Base-by-base conservation (phyloP, 2,113 vertebrate species). In the Gnathonemus echidnorhynchus region DNA sequence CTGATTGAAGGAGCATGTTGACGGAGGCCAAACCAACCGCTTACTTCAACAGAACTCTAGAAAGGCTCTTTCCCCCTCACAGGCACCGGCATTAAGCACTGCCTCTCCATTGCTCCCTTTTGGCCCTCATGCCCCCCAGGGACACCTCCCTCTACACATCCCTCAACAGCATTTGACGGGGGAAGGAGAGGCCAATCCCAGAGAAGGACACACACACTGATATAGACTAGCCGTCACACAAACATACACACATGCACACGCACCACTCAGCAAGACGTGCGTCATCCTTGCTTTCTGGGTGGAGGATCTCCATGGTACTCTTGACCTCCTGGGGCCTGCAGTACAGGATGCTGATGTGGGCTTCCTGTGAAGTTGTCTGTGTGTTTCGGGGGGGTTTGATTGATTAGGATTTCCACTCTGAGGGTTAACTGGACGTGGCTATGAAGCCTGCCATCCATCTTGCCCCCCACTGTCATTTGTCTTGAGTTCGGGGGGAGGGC, bases 321-420 rank as follows among this genome's bases (percentile, higher is more conserved):
- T 35, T 56, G 6, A 74, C 52, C 83, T 92, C 89, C 89, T 85
- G 87, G n/a, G 90, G 91, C 93, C 92, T 92, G 90, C 86, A 92
- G 94, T 91, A 92, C 21, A 90, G 74, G 87, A 56, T 52, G 53
- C 70, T 90, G 88, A 88, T 93, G n/a, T 87, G 27, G 17, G 24
- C 50, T 84, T 84, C 42, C 80, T 48, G 15, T 87, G 48, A 87
- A 52, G 86, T 11, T 87, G 45, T 87, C 10, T 87, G 50, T 53
- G n/a, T 31, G 42, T 83, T 48, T 6, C n/a, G n/a, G 6, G 48
- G n/a, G 86, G 21, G 49, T 19, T 50, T 87, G 86, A 87, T 87
- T 87, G 86, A 87, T 87, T 87, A 87, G 86, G 48, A 19, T 27
- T 53, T 48, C 49, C 86, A 50, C 27, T 13, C 49, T n/a, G 39